Evolutionary conservation across 2,888 invertebrate species (phyloP).

Genomic region (Nebria salina): DNA sequence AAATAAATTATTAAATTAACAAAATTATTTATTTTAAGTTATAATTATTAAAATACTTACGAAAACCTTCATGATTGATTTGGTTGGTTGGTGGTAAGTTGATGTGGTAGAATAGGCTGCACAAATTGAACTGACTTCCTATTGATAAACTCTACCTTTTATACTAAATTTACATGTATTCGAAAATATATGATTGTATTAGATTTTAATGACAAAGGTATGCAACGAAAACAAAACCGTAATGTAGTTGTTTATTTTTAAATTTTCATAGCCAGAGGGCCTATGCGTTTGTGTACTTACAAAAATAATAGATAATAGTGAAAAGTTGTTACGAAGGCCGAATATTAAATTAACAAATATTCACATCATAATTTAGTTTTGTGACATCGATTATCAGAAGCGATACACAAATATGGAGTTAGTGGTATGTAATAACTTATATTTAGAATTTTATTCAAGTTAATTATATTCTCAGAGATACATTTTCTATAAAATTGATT

Average conservation of each 20-base stretch:
- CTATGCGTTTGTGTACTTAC: background rate
- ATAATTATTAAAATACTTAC: conserved; percentile 43
- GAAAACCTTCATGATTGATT: conserved; percentile 46
- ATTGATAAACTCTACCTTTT: background rate
- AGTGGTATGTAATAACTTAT: background rate
- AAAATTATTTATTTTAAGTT: background rate
- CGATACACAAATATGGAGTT: conserved; percentile 8
- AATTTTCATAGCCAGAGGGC: background rate
- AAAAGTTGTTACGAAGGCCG: conserved; percentile 7
- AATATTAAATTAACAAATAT: background rate
- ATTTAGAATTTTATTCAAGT: background rate
- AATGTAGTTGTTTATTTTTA: background rate
- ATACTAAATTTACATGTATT: background rate
- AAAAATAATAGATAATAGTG: conserved; percentile 12
- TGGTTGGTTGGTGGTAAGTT: conserved; percentile 2
- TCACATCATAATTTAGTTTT: background rate
- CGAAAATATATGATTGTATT: background rate
- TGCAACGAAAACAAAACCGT: background rate
- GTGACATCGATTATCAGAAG: background rate
- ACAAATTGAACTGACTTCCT: conserved; percentile 28
- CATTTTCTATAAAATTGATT: background rate
- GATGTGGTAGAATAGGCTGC: conserved; percentile 6
- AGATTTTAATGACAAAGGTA: conserved; percentile 1
- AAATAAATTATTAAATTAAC: conserved; percentile 4
- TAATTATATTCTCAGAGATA: background rate